Evolutionary conservation across 2,797 vertebrate species (phyloP), one percentile per base, ranked within the genome.

Genomic region (Orestias chungarensis): DNA sequence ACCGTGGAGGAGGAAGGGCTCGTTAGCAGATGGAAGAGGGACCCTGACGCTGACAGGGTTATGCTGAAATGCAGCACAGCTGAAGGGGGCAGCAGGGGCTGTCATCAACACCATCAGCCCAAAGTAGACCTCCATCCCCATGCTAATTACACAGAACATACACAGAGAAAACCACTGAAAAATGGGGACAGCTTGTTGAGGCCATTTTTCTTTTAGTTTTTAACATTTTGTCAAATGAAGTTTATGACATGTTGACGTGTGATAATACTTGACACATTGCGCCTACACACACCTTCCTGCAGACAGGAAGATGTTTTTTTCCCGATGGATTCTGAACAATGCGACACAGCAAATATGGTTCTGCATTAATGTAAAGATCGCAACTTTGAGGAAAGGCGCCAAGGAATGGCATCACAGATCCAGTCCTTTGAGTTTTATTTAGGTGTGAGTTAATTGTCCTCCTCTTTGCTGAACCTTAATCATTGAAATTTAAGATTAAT

Each of bases 41-140:
- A 74, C 78, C 76, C 75, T 64, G 73, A 77, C 72, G 80, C 77
- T 67, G 68, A 57, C 73, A 73, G 83, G 81, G 82, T 78, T 59
- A 35, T 79, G 64, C 67, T 81, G 79, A 91, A 86, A 90, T 40
- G 35, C 73, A 35, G 81, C 85, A 85, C 87, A 93, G 88, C 89
- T 90, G 90, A 92, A 73, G 64, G 68, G 66, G 66, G 70, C 80
- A 52, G 59, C 68, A 50, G 71, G 68, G 71, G 43, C 75, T 84
- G 83, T 90, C 88, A 82, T 82, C 84, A 67, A 74, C 73, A 68
- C 75, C 38, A 14, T 70, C 47, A 17, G 52, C 68, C 61, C 33
- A 54, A 66, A 76, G 83, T 70, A 79, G 54, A 71, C 67, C 40
- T 33, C 66, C 55, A 29, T 75, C 78, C 71, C 69, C 65, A 44